Conservation (phyloP, 2,113 vertebrate genomes). For the Nettapus auritus region DNA sequence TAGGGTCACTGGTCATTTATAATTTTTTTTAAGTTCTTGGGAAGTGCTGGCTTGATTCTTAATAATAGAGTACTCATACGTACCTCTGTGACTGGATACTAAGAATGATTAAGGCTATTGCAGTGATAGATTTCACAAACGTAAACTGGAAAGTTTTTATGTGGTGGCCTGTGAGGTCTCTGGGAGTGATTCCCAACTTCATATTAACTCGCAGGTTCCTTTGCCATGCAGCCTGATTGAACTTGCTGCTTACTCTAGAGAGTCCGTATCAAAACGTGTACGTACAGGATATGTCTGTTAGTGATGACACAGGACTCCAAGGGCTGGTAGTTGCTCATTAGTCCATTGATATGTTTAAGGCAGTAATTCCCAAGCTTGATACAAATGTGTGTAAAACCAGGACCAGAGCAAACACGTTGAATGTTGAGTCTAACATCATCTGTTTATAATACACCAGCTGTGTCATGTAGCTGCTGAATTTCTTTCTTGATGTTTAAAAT, state of each 20-base stretch:
- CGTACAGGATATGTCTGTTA: accelerated
- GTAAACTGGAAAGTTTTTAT: background rate
- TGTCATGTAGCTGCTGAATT: background rate
- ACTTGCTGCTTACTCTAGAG: background rate
- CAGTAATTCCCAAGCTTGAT: background rate
- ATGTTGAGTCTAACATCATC: background rate
- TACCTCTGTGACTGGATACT: background rate
- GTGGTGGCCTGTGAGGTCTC: background rate
- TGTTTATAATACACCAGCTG: background rate
- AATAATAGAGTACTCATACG: background rate
- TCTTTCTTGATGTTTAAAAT: background rate
- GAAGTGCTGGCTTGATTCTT: background rate
- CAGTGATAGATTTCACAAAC: background rate
- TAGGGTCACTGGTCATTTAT: background rate
- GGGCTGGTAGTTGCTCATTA: background rate
- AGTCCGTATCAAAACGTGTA: background rate
- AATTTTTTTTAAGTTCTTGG: background rate
- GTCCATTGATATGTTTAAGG: background rate
- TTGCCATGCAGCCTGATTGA: background rate
- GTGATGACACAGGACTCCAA: background rate
- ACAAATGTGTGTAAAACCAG: background rate
- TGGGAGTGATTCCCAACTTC: background rate
- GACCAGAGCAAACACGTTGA: background rate
- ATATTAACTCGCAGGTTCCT: background rate
- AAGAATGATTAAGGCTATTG: background rate